Conservation (phyloP, 2,888 invertebrate genomes). For the Mythimna vitellina region DNA sequence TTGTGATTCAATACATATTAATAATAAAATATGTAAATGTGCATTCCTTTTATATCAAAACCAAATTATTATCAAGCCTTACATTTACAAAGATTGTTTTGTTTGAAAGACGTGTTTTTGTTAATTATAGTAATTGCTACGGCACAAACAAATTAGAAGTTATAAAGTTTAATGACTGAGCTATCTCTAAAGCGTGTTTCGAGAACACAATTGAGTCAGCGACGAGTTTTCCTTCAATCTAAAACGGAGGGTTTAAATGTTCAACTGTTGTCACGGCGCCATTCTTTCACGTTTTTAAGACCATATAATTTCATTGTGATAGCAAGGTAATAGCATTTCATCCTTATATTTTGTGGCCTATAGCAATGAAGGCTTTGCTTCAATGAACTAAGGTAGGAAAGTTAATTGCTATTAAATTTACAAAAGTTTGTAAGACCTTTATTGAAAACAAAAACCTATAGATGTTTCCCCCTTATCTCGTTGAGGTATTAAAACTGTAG, state of each 20-base stretch:
- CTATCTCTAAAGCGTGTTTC: constrained; percentile 58
- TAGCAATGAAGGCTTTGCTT: neutral
- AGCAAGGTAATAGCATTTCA: constrained; percentile 18
- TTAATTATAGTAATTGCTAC: constrained; percentile 67
- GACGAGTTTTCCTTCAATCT: constrained; percentile 46
- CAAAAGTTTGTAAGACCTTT: constrained; percentile 2
- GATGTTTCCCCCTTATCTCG: constrained; percentile 20
- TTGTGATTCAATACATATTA: constrained; percentile 25
- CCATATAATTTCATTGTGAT: constrained; percentile 32
- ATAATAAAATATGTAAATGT: constrained; percentile 50
- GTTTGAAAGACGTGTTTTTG: constrained; percentile 53
- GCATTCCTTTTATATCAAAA: constrained; percentile 33
- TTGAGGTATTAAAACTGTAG: constrained; percentile 36
- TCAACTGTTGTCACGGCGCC: constrained; percentile 33
- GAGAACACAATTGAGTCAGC: constrained; percentile 60
- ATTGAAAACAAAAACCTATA: constrained; percentile 12
- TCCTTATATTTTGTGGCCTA: neutral
- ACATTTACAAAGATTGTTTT: constrained; percentile 52
- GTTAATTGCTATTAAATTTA: neutral
- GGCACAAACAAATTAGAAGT: constrained; percentile 69
- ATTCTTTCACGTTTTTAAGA: constrained; percentile 51
- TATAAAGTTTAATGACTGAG: constrained; percentile 67
- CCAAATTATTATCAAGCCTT: constrained; percentile 41
- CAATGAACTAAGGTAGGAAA: no score
- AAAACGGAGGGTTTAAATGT: constrained; percentile 28